Evolutionary conservation across 2,888 invertebrate genomes (phyloP).

Genomic region (Tipula confusa): DNA sequence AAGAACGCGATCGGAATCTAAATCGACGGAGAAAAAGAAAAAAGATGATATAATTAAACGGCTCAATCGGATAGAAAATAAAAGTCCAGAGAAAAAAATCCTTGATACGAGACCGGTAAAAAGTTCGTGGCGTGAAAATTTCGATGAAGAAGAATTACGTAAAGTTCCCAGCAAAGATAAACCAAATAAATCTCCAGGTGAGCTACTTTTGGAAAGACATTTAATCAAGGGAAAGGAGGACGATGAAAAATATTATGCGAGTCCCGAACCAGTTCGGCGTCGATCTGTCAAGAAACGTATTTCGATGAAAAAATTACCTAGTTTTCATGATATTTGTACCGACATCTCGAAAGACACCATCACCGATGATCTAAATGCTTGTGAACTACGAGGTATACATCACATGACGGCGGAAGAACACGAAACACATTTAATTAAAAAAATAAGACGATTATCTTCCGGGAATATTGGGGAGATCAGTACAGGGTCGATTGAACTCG

Average conservation of each 20-base stretch:
- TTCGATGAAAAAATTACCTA: constrained; percentile 49
- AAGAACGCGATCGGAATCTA: constrained; percentile 37
- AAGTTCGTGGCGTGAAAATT: constrained; percentile 58
- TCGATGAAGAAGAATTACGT: constrained; percentile 54
- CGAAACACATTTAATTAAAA: background rate
- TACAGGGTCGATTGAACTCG: constrained; percentile 30
- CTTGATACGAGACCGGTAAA: constrained; percentile 33
- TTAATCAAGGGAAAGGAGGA: constrained; percentile 59
- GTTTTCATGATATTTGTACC: constrained; percentile 55
- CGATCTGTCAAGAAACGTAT: constrained; percentile 36
- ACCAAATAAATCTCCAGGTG: constrained; percentile 63
- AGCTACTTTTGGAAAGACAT: constrained; percentile 71
- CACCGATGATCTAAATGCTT: constrained; percentile 54
- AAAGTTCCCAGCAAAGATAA: constrained; percentile 41
- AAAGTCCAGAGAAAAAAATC: constrained; percentile 36
- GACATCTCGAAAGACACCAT: constrained; percentile 54
- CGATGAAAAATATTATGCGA: constrained; percentile 40
- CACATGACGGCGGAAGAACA: constrained; percentile 54
- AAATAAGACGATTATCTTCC: constrained; percentile 21
- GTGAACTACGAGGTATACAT: constrained; percentile 50
- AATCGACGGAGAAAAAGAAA: constrained; percentile 31
- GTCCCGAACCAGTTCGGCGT: constrained; percentile 40
- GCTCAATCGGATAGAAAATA: background rate
- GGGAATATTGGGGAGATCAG: background rate
- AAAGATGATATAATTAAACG: constrained; percentile 37